These are phyloP conservation scores for Podabrus alpinus DNA, from an alignment of 2,888 invertebrate species.

Conservation along the genomic window DNA sequence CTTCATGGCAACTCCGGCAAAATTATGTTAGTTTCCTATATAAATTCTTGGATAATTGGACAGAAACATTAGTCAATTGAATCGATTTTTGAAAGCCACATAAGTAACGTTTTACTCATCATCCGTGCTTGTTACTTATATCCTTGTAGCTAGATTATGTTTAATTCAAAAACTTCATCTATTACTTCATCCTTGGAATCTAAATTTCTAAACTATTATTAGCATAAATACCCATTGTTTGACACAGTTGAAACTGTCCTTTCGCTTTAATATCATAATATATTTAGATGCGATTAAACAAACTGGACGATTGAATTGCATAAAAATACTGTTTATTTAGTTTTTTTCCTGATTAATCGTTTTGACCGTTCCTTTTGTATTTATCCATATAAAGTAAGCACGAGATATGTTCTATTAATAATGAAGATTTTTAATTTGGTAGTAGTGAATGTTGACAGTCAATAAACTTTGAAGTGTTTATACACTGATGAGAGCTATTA, in stretches of 20 bases:
- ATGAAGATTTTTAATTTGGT: neutral
- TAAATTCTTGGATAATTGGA: neutral
- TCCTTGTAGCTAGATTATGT: neutral
- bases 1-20: neutral
- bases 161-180: neutral
- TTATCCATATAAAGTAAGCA: neutral
- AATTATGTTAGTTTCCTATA: neutral
- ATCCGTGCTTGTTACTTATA: neutral
- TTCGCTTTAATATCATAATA: neutral
- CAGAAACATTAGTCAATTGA: neutral
- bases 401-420: neutral
- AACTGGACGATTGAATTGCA: neutral
- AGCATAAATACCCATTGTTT: neutral
- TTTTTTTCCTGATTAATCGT: neutral
- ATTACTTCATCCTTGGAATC: neutral
- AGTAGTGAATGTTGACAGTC: neutral
- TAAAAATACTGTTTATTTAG: neutral
- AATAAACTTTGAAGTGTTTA: neutral
- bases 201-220: neutral
- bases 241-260: neutral
- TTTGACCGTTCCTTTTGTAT: neutral
- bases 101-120: neutral
- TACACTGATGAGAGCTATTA: neutral
- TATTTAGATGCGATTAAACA: neutral
- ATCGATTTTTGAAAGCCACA: neutral